phyloP scores from a whole-genome alignment of 2,888 invertebrate genomes.

The Chrysolina oricalcia region DNA sequence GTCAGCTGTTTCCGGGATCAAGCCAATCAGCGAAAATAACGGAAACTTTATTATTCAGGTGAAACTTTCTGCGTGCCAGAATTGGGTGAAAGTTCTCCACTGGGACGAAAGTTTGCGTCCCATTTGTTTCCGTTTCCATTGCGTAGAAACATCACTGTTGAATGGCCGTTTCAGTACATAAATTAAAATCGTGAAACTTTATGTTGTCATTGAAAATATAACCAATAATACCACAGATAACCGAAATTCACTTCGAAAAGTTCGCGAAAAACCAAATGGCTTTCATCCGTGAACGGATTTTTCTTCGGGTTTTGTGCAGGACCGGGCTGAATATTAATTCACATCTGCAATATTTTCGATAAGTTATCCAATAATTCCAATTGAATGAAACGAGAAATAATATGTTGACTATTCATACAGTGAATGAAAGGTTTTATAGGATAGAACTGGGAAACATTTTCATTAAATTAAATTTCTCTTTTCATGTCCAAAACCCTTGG shows the following conservation, averaged over 20 bases:
- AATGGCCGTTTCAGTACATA: background rate
- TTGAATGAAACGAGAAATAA: too few species aligned
- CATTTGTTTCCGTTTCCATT: slow-evolving; percentile 9
- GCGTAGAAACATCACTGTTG: slow-evolving; percentile 6
- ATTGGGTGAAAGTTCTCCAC: slow-evolving; percentile 6
- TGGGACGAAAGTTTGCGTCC: background rate
- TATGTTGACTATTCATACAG: too few species aligned
- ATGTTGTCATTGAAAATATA: background rate
- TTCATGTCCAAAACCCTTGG: too few species aligned
- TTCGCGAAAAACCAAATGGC: background rate
- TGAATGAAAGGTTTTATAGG: too few species aligned
- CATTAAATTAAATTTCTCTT: too few species aligned
- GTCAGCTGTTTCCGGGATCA: slow-evolving; percentile 1
- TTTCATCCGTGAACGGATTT: background rate
- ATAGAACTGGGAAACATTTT: too few species aligned
- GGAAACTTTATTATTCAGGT: slow-evolving; percentile 5
- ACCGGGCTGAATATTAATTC: too few species aligned
- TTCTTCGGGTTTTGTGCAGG: background rate
- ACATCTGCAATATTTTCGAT: too few species aligned
- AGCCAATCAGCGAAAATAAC: slow-evolving; percentile 7
- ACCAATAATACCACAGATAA: background rate
- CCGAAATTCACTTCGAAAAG: background rate
- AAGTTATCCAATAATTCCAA: too few species aligned
- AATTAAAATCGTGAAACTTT: slow-evolving; percentile 1
- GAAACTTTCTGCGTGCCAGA: background rate